Percentiles rank a stretch among this genome's conserved stretches.
These are phyloP conservation scores for Orchesella flavescens DNA, from an alignment of 2,888 invertebrate species.

Conservation along the genomic window DNA sequence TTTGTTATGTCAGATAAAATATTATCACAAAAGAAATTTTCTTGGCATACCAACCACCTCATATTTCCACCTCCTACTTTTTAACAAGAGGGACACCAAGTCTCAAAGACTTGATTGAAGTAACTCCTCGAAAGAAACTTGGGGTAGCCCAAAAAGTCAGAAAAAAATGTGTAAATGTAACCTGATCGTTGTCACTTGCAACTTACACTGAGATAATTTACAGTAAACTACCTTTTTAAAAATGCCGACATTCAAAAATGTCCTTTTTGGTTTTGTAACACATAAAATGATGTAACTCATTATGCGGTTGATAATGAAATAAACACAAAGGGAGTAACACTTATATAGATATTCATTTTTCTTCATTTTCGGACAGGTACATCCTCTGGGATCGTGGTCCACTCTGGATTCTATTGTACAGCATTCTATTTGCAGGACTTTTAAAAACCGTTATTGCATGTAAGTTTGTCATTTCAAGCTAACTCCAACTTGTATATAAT, in stretches of 20 bases:
- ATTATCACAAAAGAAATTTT: slow-evolving; percentile 2
- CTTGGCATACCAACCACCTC: not conserved
- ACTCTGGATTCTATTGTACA: slow-evolving; percentile 36
- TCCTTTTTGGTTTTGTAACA: not conserved
- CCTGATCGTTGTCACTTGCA: slow-evolving; percentile 8
- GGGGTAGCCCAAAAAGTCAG: not conserved
- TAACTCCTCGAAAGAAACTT: not conserved
- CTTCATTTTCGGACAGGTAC: slow-evolving; percentile 34
- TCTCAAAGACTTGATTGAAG: slow-evolving; percentile 7
- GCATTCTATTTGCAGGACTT: slow-evolving; percentile 32
- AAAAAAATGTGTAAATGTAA: slow-evolving; percentile 1
- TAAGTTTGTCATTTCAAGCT: slow-evolving; percentile 25
- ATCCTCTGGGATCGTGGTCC: slow-evolving; percentile 58
- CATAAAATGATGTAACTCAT: not conserved
- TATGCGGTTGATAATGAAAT: slow-evolving; percentile 9
- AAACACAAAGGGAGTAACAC: not conserved
- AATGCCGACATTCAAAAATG: slow-evolving; percentile 6
- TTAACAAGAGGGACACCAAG: not conserved
- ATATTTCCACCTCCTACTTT: too few species aligned
- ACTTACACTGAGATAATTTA: not conserved
- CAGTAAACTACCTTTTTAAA: not conserved
- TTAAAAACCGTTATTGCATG: slow-evolving; percentile 53
- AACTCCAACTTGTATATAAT: not conserved
- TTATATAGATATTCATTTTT: not conserved
- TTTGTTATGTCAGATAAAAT: slow-evolving; percentile 24